A percentile compares a stretch with the other conserved stretches of the same genome.
Conservation (phyloP, 2,888 invertebrate genomes). For the Drosophila cracens region DNA sequence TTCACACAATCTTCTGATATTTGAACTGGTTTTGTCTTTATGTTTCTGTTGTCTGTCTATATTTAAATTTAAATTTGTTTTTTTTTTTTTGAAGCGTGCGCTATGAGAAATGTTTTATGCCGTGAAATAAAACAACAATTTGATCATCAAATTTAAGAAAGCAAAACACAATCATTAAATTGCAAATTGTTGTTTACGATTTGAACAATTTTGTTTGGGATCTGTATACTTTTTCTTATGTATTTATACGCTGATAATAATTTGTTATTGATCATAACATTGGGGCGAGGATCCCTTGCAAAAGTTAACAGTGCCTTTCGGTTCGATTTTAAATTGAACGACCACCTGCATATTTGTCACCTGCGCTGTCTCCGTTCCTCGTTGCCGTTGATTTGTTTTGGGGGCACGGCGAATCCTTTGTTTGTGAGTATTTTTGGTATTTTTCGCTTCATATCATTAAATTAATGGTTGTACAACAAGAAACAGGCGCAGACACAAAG, state of each 20-base stretch:
- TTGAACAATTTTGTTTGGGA: conserved; percentile 10
- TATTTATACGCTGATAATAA: conserved; percentile 12
- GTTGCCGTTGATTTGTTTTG: background rate
- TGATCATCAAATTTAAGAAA: background rate
- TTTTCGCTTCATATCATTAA: conserved; percentile 16
- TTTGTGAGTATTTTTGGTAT: conserved; percentile 40
- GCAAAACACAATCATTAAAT: conserved; percentile 5
- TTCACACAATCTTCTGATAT: conserved; percentile 43
- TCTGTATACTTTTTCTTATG: background rate
- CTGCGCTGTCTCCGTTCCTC: background rate
- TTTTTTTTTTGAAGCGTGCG: conserved; percentile 3
- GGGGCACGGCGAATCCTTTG: conserved; percentile 46
- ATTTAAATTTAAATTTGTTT: conserved; percentile 30
- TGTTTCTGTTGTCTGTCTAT: background rate
- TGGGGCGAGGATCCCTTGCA: conserved; percentile 12
- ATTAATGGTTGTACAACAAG: conserved; percentile 14
- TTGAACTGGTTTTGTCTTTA: conserved; percentile 44
- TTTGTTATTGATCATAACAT: conserved; percentile 48
- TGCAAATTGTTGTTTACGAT: conserved; percentile 11
- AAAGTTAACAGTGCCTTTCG: background rate
- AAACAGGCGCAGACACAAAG: conserved; percentile 7
- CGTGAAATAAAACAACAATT: conserved; percentile 5
- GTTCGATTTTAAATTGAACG: conserved; percentile 13
- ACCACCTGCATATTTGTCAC: conserved; percentile 44
- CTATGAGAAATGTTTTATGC: conserved; percentile 18